Evolutionary conservation across 2,797 vertebrate species (phyloP).

Genomic region (Amniataba percoides): DNA sequence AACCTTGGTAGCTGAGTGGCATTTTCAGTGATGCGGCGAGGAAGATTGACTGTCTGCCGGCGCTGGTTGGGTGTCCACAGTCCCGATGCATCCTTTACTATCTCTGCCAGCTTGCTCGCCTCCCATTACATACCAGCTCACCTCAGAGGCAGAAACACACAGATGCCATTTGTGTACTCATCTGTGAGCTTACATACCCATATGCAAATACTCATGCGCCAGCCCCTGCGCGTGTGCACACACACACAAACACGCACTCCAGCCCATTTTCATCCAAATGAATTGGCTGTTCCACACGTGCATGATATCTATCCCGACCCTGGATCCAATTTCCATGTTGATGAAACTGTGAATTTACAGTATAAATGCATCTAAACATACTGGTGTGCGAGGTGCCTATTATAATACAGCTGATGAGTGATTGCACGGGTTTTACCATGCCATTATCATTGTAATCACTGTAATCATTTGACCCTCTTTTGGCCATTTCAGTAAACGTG

Average conservation of each 20-base stretch:
- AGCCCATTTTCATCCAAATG: slow-evolving; percentile 69
- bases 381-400: slow-evolving; percentile 57
- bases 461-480: slow-evolving; percentile 79
- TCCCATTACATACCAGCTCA: slow-evolving; percentile 67
- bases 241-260: slow-evolving; percentile 42
- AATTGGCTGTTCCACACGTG: slow-evolving; percentile 71
- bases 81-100: slow-evolving; percentile 67
- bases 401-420: slow-evolving; percentile 68
- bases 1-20: slow-evolving; percentile 74
- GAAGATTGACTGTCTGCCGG: slow-evolving; percentile 78
- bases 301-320: slow-evolving; percentile 64
- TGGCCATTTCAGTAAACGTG: slow-evolving; percentile 66
- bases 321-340: slow-evolving; percentile 80
- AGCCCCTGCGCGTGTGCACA: background rate
- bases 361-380: slow-evolving; percentile 75
- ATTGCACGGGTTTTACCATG: slow-evolving; percentile 66
- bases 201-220: slow-evolving; percentile 58
- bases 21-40: slow-evolving; percentile 71
- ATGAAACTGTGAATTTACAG: slow-evolving; percentile 79
- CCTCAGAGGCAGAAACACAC: slow-evolving; percentile 60
- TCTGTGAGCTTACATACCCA: slow-evolving; percentile 66
- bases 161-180: slow-evolving; percentile 69
- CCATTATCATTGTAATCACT: slow-evolving; percentile 76
- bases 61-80: slow-evolving; percentile 66
- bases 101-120: slow-evolving; percentile 65